These are phyloP conservation scores for Zoanthus sansibaricus DNA, from an alignment of 92 coral and sea anemone species.

Conservation along the genomic window DNA sequence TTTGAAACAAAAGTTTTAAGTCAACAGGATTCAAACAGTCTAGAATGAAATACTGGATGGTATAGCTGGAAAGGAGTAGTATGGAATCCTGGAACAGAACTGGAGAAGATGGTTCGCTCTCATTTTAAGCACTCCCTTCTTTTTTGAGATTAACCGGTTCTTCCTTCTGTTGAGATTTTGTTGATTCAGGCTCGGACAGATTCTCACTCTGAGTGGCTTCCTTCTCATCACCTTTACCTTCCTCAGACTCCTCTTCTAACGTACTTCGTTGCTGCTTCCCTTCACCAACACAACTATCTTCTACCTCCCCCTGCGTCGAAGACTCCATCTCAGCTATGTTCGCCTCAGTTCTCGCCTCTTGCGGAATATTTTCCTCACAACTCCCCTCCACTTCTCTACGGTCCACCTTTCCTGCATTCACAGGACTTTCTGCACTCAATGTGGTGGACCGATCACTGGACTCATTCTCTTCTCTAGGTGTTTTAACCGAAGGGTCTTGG, in stretches of 20 bases:
- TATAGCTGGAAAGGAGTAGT: no score
- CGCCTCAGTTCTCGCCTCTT: constrained; percentile 4
- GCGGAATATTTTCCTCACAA: not conserved
- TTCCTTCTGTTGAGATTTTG: not conserved
- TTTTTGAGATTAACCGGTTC: constrained; percentile 7
- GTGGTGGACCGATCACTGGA: not conserved
- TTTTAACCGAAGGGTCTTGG: not conserved
- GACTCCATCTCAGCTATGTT: not conserved
- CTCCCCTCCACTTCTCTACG: not conserved
- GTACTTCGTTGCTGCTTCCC: not conserved
- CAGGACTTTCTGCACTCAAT: not conserved
- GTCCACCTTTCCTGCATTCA: constrained; percentile 1
- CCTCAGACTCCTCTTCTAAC: not conserved
- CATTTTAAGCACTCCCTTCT: not conserved
- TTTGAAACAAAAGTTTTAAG: no score
- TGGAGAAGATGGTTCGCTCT: not conserved
- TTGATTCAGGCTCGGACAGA: not conserved
- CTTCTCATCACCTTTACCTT: constrained; percentile 12
- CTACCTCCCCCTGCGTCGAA: not conserved
- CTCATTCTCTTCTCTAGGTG: constrained; percentile 14
- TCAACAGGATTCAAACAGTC: no score
- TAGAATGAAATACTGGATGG: no score
- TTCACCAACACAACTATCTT: not conserved
- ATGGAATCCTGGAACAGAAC: not conserved
- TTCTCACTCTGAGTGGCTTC: constrained; percentile 13